Base-by-base conservation (phyloP, 2,797 vertebrate genomes). In the Sparidentex hasta region DNA sequence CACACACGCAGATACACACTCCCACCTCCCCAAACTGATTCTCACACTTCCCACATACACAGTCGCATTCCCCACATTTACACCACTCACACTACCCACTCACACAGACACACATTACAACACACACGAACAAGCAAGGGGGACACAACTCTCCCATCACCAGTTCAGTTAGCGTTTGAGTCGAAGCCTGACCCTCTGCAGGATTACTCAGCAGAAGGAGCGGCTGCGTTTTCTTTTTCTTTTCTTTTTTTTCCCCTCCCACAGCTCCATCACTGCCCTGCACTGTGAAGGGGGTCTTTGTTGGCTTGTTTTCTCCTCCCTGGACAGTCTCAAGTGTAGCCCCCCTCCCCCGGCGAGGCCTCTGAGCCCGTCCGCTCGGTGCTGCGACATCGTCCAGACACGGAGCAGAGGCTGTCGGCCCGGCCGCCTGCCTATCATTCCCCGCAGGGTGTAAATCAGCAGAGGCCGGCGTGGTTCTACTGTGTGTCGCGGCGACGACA, bases 371-470 rank as follows among this genome's bases (percentile, higher is more conserved):
- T 69, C 72, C 16, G 6, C 72, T 65, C 1, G 9, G 63, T 7
- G 78, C 72, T 20, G 21, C 52, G 46, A 78, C 52, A 5, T 27
- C 64, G n/a, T 71, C 71, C 90, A 91, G 85, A 87, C 85, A 23
- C 0, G 59, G 78, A 69, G 71, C 72, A 50, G 75, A 48, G 78
- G 79, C 86, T 80, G 87, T 82, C 85, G 46, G 78, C 74, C 79
- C 0, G 12, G 17, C 76, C 7, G 80, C 85, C 93, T 92, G 93
- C 91, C 94, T 75, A 89, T 95, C 94, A 92, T 92, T 86, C 77
- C 70, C 75, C 63, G 56, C 90, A 90, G 90, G 76, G 84, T 74
- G 87, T 94, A 94, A 94, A 94, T 95, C 92, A 89, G 82, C 77
- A 13, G 17, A 50, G 73, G 80, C 74, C 68, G 43, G 70, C 74